Evolutionary conservation across 2,113 vertebrate species (phyloP).

Genomic region (Bubo blakistoni): DNA sequence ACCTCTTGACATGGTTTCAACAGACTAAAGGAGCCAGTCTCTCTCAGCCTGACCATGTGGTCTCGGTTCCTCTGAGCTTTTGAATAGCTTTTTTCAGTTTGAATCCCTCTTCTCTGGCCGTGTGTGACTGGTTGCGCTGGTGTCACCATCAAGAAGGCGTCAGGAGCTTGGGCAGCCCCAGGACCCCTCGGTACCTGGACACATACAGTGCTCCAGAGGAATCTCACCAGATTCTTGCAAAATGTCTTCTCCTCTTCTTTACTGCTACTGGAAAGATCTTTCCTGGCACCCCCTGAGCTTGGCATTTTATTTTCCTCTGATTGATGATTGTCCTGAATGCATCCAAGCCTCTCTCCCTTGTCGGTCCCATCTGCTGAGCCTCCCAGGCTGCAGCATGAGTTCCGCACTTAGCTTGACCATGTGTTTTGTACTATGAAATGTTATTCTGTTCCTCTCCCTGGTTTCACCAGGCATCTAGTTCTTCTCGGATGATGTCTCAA

Average conservation of each 20-base stretch:
- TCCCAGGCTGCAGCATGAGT: not conserved
- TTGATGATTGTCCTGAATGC: not conserved
- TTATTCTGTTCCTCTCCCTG: not conserved
- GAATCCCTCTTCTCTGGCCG: not conserved
- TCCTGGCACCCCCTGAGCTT: not conserved
- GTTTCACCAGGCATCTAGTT: not conserved
- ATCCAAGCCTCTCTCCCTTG: not conserved
- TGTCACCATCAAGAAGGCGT: not conserved
- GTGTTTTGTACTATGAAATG: not conserved
- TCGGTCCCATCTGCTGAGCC: not conserved
- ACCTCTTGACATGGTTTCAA: not conserved
- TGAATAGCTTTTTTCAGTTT: not conserved
- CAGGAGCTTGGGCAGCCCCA: not conserved
- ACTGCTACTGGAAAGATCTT: not conserved
- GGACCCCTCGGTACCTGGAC: not conserved
- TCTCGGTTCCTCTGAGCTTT: not conserved
- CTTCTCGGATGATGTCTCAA: not conserved
- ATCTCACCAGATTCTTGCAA: not conserved
- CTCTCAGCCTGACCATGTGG: fast-evolving
- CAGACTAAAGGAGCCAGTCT: not conserved
- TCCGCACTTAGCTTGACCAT: fast-evolving
- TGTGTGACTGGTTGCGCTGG: not conserved
- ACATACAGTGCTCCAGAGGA: not conserved
- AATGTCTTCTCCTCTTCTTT: not conserved
- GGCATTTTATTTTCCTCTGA: not conserved